Conservation (phyloP, 2,113 vertebrate genomes). For the Triplophysa tibetana region DNA sequence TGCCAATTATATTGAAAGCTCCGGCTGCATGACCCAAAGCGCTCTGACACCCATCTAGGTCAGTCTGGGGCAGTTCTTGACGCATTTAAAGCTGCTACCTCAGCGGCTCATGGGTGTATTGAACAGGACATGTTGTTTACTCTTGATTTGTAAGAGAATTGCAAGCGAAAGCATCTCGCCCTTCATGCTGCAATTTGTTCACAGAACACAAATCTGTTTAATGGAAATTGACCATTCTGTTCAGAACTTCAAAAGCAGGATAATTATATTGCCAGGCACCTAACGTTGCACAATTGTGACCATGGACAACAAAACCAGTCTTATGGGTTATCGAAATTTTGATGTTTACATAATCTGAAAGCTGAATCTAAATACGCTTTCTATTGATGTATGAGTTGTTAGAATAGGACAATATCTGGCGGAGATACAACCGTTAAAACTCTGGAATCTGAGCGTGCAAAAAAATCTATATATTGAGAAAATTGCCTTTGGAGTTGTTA, state of each 20-base stretch:
- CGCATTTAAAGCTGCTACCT: conserved; percentile 21
- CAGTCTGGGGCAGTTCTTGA: neutral
- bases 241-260: neutral
- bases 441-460: too few species aligned
- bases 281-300: too few species aligned
- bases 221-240: conserved; percentile 14
- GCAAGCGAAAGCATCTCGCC: conserved; percentile 15
- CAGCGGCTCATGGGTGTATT: conserved; percentile 25
- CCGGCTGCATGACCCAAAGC: conserved; percentile 5
- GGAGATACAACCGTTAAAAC: too few species aligned
- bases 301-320: too few species aligned
- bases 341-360: too few species aligned
- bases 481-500: too few species aligned
- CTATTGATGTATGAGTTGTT: too few species aligned
- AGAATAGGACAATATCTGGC: too few species aligned
- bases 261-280: neutral
- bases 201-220: conserved; percentile 6
- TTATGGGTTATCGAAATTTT: too few species aligned
- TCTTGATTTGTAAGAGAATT: conserved; percentile 26
- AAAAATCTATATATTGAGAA: too few species aligned
- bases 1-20: conserved; percentile 40
- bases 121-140: conserved; percentile 32
- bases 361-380: too few species aligned
- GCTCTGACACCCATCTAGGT: conserved; percentile 17
- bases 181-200: conserved; percentile 28